A percentile compares a stretch with the other conserved stretches of the same genome.
phyloP scores from a whole-genome alignment of 2,113 vertebrate genomes.

The Ailurus styani region DNA sequence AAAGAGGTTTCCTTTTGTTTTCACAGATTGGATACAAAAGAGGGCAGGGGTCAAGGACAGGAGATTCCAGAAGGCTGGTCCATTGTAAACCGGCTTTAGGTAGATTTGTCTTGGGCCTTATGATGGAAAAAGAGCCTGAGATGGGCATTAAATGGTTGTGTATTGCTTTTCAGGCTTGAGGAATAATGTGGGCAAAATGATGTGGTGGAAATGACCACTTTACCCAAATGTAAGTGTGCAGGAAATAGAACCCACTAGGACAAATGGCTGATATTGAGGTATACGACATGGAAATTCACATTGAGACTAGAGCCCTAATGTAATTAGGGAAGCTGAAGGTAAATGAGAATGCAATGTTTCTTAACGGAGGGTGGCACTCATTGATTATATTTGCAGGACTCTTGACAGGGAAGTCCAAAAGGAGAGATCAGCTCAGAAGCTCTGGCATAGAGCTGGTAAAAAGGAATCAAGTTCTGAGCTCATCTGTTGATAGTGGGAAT shows the following conservation, averaged over 20 bases:
- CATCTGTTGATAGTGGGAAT: not conserved
- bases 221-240: not conserved
- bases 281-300: not conserved
- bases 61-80: not conserved
- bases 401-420: not conserved
- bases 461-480: not conserved
- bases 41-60: not conserved
- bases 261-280: not conserved
- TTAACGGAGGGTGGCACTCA: not conserved
- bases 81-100: not conserved
- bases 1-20: not conserved
- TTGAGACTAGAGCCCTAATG: not conserved
- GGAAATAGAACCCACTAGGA: not conserved
- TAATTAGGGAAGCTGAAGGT: not conserved
- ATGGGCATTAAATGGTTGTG: not conserved
- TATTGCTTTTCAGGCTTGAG: not conserved
- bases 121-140: not conserved
- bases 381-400: not conserved
- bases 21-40: not conserved
- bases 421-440: not conserved
- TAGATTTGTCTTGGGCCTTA: not conserved
- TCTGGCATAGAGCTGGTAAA: not conserved
- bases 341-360: not conserved
- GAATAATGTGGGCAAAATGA: not conserved
- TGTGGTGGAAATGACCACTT: not conserved